These are phyloP conservation scores for Drosophila testacea DNA, from an alignment of 2,888 invertebrate genomes.

Conservation along the genomic window DNA sequence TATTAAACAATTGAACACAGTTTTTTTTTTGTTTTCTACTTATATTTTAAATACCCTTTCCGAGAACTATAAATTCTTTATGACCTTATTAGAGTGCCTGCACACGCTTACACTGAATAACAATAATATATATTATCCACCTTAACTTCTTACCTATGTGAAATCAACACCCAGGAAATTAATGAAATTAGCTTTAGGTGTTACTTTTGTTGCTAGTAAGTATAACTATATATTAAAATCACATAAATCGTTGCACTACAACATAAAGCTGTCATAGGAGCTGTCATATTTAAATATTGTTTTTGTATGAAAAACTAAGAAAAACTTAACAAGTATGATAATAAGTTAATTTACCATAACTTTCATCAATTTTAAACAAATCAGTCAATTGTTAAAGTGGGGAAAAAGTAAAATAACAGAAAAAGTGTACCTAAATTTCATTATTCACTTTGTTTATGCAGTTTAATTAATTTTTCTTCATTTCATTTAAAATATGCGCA, in stretches of 20 bases:
- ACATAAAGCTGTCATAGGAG: not conserved
- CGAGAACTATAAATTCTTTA: not conserved
- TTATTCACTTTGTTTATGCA: not conserved
- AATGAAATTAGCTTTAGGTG: not conserved
- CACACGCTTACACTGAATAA: no score
- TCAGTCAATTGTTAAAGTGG: no score
- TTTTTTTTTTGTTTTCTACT: constrained; percentile 29
- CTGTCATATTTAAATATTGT: not conserved
- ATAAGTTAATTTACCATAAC: not conserved
- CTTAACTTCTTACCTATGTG: not conserved
- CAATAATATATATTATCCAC: no score
- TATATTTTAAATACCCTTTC: constrained; percentile 18
- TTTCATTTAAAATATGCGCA: constrained; percentile 51
- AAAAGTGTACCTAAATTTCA: constrained; percentile 23
- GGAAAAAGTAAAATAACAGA: not conserved
- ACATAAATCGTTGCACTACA: not conserved
- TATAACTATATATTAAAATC: not conserved
- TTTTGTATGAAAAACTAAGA: not conserved
- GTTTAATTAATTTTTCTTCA: not conserved
- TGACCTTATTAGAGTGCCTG: no score
- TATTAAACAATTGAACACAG: constrained; percentile 59
- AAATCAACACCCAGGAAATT: not conserved
- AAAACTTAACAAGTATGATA: not conserved
- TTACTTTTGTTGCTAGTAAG: not conserved
- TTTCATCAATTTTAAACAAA: not conserved